Evolutionary conservation across 2,888 invertebrate genomes (phyloP), one percentile per base, ranked within the genome.

Genomic region (Andricus quercusramuli): DNA sequence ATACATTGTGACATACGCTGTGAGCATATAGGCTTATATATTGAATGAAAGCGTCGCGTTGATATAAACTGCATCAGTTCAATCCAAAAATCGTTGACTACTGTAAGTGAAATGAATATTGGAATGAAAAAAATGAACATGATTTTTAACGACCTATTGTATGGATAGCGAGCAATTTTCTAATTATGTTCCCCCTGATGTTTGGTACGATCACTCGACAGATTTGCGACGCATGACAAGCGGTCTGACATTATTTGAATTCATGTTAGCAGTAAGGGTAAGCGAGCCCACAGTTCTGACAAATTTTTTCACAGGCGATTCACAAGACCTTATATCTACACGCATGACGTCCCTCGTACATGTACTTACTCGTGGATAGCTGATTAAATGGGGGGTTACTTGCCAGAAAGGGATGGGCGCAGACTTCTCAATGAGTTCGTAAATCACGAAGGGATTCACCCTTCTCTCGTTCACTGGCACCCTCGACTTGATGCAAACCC

Each of bases 371-470:
- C 74, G 74, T 56, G 74, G 74, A 51, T 82, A 82, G 81, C 80
- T 80, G 83, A 84, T 84, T 84, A 83, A 84, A 83, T 83, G 81
- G 80, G 81, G 80, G 83, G 79, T 80, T 79, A 81, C 78, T 81
- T 79, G 81, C 80, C 76, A 62, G 66, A 65, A 79, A 79, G 82
- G 84, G 83, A 81, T 80, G 85, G 84, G 85, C 80, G 84, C 82
- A 86, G 88, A 88, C 89, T 88, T 89, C 88, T 89, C 88, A 89
- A 89, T 87, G 88, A 89, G 88, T 89, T 89, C 84, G 86, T 88
- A 89, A 89, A 89, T 89, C 89, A 89, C 88, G 88, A 85, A 88
- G 85, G 86, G 86, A 85, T 85, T 86, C 87, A 83, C 87, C 88
- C 88, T 85, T 85, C 87, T 85, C 79, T 80, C 79, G 76, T 79